Base-by-base conservation (phyloP, 2,888 invertebrate species). In the Sarcophaga caerulescens region DNA sequence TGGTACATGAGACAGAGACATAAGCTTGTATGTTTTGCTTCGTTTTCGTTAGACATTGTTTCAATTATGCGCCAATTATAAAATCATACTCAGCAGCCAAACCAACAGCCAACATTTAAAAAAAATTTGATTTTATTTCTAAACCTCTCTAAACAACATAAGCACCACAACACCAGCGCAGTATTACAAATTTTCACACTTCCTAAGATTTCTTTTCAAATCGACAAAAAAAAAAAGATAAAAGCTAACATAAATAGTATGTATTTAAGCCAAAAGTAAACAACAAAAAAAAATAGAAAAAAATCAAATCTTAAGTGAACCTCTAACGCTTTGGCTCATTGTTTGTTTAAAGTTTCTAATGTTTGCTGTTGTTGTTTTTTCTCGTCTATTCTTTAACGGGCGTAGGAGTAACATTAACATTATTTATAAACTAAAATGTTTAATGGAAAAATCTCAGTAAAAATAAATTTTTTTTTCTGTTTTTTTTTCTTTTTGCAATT, bases 11-110 rank as follows among this genome's bases (percentile, higher is more conserved):
- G 17, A 60, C 23, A 25, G 25, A 70, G 3, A 45, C 66, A 17
- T 47, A 74, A 45, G 69, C 57, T 70, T 65, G 59, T 59, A 35
- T 76, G 35, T 60, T 59, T 76, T 44, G 12, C 14, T 52, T 63
- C 21, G 21, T 19, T 17, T 74, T 17, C 25, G 52, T 74, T 68
- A 71, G 62, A 68, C 82, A 82, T 63, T 68, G 71, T 82, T 82
- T 85, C 85, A 85, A 85, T 85, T 85, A 85, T 82, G 76, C 75
- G 85, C 82, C 85, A 85, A 85, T 85, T 85, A 85, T 85, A 85
- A 79, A 79, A 62, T 62, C 75, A 68, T 52, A 79, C 52, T 68
- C 81, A 69, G 68, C 12, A 65, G 69, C 69, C 68, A 63, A 65
- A 62, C 70, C 79, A 23, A 74, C 45, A 44, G 4, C 14, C 21